Evolutionary conservation across 2,888 invertebrate genomes (phyloP), one percentile per base, ranked within the genome.

Genomic region (Leptinotarsa rubiginosa): DNA sequence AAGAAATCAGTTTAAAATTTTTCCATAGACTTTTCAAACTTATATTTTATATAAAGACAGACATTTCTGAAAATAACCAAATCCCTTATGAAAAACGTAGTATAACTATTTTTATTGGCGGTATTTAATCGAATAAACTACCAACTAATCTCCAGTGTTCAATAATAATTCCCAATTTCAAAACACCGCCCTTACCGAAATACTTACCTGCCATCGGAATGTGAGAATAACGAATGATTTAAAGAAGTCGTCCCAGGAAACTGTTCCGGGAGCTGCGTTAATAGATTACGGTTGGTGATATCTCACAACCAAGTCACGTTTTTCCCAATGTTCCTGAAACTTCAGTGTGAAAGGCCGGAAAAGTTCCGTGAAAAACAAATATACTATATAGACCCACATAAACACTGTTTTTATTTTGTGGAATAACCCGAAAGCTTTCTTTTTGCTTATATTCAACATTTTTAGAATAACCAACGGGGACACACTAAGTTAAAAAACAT

Each of bases 241-340:
- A 56, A 56, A 13, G 20, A 15, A 56, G 25, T 22, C 56, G 18
- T 22, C 56, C 18, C 22, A 20, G 20, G 56, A 13, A 56, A 56
- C 4, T 22, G 25, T 56, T 22, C 56, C 56, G 18, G 52, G 52
- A 18, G 18, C 18, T 13, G 25, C 56, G 22, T 56, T 13, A 56
- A 56, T 56, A 56, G 56, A 56, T 56, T 56, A 22, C 56, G 56
- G 56, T 22, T 56, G 22, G 56, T 22, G 56, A 15, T 15, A 56
- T 56, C 22, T 22, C 15, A 56, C 15, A 56, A 22, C 20, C 56
- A 20, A 56, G 56, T 10, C 56, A 56, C 56, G 56, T 56, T 22
- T 20, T 56, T 56, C 1, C 56, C 56, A 56, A 15, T 56, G 56
- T 56, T 18, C 15, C 56, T 13, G 56, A 56, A 56, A 56, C 56